These are phyloP conservation scores for Actias luna DNA, from an alignment of 2,888 invertebrate species.

Conservation along the genomic window DNA sequence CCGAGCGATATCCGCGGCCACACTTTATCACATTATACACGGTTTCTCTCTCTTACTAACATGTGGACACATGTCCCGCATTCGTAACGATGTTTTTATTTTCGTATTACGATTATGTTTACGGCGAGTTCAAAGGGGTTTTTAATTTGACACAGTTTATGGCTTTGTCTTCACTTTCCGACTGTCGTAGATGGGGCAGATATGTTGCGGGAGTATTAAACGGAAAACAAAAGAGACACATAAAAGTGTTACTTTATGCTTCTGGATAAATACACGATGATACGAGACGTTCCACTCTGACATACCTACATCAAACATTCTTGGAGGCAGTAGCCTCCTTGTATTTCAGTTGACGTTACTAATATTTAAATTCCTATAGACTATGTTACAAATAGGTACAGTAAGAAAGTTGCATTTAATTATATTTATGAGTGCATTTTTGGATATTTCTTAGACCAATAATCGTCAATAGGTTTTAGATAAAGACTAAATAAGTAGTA, in stretches of 20 bases:
- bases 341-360: neutral
- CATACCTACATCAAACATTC: constrained; percentile 5
- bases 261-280: constrained; percentile 15
- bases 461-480: too few species aligned
- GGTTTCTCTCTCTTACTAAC: constrained; percentile 66
- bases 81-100: constrained; percentile 68
- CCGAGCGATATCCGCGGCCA: constrained; percentile 31
- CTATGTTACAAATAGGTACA: too few species aligned
- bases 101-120: constrained; percentile 65
- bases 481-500: too few species aligned
- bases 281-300: neutral
- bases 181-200: constrained; percentile 51
- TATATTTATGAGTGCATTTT: too few species aligned
- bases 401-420: too few species aligned
- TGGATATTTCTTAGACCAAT: too few species aligned
- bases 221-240: constrained; percentile 18
- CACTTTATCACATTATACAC: constrained; percentile 72
- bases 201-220: constrained; percentile 44
- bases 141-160: constrained; percentile 78
- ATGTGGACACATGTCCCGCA: constrained; percentile 75
- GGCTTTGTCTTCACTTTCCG: constrained; percentile 57
- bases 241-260: constrained; percentile 22
- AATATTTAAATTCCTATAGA: too few species aligned
- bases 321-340: neutral
- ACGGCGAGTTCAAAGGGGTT: constrained; percentile 74